Percentiles rank a stretch among this genome's conserved stretches.
Conservation (phyloP, 1,140 invertebrate species). For the Globodera rostochiensis region DNA sequence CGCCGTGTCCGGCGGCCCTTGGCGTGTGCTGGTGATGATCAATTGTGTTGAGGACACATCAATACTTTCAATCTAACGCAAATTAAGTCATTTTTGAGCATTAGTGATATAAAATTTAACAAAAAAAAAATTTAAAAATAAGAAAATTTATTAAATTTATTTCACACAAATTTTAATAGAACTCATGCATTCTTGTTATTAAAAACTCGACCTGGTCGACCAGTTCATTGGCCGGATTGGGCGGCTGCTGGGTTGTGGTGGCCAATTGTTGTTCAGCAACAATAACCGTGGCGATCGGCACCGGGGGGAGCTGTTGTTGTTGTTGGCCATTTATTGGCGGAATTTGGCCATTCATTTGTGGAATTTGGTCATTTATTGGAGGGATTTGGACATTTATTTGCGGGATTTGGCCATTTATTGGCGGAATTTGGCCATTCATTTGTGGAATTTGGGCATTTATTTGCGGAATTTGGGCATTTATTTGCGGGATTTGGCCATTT, state of each 20-base stretch:
- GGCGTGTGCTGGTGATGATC: constrained; percentile 53
- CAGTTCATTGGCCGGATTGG: constrained; percentile 7
- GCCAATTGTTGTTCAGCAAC: constrained; percentile 7
- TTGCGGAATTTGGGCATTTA: neutral
- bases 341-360: neutral
- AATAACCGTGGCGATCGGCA: constrained; percentile 13
- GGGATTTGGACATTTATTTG: neutral
- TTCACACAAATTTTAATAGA: neutral
- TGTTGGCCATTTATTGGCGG: neutral
- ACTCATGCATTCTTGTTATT: neutral
- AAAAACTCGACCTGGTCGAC: constrained; percentile 1
- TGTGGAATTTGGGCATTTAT: neutral
- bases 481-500: too few relatives aligned
- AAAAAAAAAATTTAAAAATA: neutral
- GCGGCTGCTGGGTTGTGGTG: neutral
- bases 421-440: neutral
- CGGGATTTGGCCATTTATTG: too few relatives aligned
- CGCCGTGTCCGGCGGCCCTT: constrained; percentile 48
- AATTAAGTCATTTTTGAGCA: constrained; percentile 7
- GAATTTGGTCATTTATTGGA: neutral
- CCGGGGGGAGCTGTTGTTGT: neutral
- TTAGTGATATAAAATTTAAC: neutral
- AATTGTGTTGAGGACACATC: constrained; percentile 56
- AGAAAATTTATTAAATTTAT: neutral
- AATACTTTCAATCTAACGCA: constrained; percentile 55